Percentiles rank a stretch among this genome's conserved stretches.
These are phyloP conservation scores for Anniella stebbinsi DNA, from an alignment of 2,797 vertebrate species.

Conservation along the genomic window DNA sequence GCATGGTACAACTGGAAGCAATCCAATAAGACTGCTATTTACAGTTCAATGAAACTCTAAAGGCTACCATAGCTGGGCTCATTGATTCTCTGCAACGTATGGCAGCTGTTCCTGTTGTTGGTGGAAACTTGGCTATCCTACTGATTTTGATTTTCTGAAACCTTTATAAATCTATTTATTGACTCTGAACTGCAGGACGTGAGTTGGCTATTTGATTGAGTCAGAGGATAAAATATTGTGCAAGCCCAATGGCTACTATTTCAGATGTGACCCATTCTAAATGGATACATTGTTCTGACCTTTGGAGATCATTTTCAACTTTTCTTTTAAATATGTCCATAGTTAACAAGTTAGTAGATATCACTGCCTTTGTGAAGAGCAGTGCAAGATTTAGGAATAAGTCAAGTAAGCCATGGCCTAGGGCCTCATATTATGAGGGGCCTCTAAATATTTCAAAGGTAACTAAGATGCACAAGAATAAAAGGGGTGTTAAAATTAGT, in stretches of 20 bases:
- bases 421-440: too few species aligned
- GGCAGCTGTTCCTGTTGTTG: not conserved
- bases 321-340: not conserved
- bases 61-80: not conserved
- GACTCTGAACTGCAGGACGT: not conserved
- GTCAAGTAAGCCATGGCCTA: too few species aligned
- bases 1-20: constrained; percentile 2
- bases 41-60: constrained; percentile 3
- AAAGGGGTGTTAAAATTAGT: too few species aligned
- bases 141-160: not conserved
- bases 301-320: not conserved
- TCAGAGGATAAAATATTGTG: not conserved
- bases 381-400: too few species aligned
- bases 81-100: constrained; percentile 14
- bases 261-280: not conserved
- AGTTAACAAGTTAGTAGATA: not conserved
- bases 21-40: constrained; percentile 6
- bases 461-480: too few species aligned
- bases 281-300: not conserved
- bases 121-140: not conserved
- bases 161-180: constrained; percentile 25
- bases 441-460: too few species aligned
- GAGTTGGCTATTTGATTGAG: not conserved
- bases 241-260: not conserved
- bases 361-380: not conserved